These are phyloP conservation scores for Recurvirostra avosetta DNA, from an alignment of 2,113 vertebrate genomes.

Conservation along the genomic window DNA sequence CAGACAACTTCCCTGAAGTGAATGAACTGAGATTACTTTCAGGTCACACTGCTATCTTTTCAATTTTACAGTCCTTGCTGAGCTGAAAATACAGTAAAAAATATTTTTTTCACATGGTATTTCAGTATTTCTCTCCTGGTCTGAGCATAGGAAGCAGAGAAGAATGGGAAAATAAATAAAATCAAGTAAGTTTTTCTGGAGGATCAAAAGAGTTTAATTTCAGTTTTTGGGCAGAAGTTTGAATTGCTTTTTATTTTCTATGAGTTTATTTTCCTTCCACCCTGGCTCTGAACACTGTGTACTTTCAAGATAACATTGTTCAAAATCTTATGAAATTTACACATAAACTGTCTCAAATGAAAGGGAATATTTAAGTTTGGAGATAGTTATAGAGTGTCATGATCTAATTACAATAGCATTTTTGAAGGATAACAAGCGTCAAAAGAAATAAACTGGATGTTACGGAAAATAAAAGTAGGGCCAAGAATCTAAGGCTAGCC, in stretches of 20 bases:
- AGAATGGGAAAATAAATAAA: constrained; percentile 60
- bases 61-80: not conserved
- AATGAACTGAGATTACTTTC: constrained; percentile 10
- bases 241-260: constrained; percentile 36
- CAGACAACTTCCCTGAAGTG: not conserved
- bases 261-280: constrained; percentile 51
- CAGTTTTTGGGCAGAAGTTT: constrained; percentile 4
- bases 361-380: constrained; percentile 45
- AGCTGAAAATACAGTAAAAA: constrained; percentile 18
- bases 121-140: not conserved
- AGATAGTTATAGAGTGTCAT: constrained; percentile 4
- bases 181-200: constrained; percentile 27
- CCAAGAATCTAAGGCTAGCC: constrained; percentile 38
- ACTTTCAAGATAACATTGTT: constrained; percentile 55
- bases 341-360: constrained; percentile 16
- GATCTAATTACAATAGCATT: constrained; percentile 53
- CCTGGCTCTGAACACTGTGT: constrained; percentile 14
- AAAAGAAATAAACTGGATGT: constrained; percentile 37
- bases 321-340: constrained; percentile 39
- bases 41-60: not conserved
- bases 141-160: constrained; percentile 32
- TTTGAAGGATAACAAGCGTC: constrained; percentile 25
- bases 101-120: not conserved
- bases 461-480: constrained; percentile 42
- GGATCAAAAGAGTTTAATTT: constrained; percentile 44